Conservation (phyloP, 2,113 vertebrate species). For the Silurus meridionalis region DNA sequence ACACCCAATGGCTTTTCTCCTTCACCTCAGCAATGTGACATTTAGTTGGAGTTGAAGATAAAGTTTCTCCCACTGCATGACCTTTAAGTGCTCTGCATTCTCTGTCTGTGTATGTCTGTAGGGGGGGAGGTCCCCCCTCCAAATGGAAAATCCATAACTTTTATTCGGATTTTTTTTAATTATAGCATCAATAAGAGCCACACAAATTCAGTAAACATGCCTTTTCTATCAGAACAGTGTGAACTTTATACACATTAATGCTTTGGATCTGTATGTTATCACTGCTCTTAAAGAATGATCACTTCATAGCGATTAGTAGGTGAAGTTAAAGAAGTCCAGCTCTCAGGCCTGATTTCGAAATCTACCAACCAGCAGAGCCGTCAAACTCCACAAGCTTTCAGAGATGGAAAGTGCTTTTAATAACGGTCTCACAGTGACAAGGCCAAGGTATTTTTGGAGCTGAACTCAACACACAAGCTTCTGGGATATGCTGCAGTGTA, state of each 20-base stretch:
- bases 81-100: conserved; percentile 44
- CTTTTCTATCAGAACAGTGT: too few species aligned
- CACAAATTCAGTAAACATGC: neutral
- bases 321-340: neutral
- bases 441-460: conserved; percentile 45
- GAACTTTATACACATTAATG: neutral
- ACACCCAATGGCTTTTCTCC: neutral
- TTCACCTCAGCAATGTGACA: conserved; percentile 27
- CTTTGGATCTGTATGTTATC: neutral
- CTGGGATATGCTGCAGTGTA: neutral
- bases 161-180: neutral
- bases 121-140: neutral
- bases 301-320: neutral
- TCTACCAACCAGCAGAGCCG: conserved; percentile 16
- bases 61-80: conserved; percentile 49
- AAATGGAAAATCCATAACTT: neutral
- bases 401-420: neutral
- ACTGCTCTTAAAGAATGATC: neutral
- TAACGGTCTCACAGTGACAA: conserved; percentile 14
- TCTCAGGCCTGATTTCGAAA: neutral
- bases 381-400: neutral
- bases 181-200: neutral
- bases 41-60: conserved; percentile 39
- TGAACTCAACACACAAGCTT: conserved; percentile 32
- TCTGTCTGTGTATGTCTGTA: too few species aligned